phyloP scores from a whole-genome alignment of 1,140 invertebrate genomes.

The Lepidurus couesii region DNA sequence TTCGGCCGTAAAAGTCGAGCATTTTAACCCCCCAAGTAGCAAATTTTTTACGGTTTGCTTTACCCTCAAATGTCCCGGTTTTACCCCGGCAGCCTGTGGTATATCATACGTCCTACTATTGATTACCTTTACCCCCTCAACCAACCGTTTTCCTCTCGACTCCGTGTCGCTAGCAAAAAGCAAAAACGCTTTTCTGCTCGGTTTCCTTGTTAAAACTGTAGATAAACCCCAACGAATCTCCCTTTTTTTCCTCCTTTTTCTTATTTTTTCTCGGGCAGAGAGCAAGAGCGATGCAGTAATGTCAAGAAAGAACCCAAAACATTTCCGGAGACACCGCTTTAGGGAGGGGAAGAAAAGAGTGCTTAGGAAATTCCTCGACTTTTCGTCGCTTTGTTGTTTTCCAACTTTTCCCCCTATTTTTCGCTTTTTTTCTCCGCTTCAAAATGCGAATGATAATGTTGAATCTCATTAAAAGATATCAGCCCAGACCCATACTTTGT shows the following conservation, averaged over 20 bases:
- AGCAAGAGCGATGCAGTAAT: not conserved
- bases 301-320: not conserved
- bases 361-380: not conserved
- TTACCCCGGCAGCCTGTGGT: not conserved
- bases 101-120: conserved; percentile 1
- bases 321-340: not conserved
- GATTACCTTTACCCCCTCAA: not conserved
- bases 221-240: not conserved
- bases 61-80: not conserved
- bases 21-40: too few relatives aligned
- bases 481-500: not conserved
- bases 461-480: conserved; percentile 11
- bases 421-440: not conserved
- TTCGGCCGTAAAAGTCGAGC: too few relatives aligned
- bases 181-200: conserved; percentile 10
- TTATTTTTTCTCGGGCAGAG: not conserved
- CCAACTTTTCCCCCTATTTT: not conserved
- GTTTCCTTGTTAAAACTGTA: conserved; percentile 16
- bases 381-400: not conserved
- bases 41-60: too few relatives aligned
- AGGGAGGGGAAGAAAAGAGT: not conserved
- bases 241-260: not conserved
- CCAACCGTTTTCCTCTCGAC: not conserved
- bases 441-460: not conserved
- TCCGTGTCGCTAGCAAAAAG: not conserved